Base-by-base conservation (phyloP, 2,888 invertebrate genomes). In the Calephelis perditalis region DNA sequence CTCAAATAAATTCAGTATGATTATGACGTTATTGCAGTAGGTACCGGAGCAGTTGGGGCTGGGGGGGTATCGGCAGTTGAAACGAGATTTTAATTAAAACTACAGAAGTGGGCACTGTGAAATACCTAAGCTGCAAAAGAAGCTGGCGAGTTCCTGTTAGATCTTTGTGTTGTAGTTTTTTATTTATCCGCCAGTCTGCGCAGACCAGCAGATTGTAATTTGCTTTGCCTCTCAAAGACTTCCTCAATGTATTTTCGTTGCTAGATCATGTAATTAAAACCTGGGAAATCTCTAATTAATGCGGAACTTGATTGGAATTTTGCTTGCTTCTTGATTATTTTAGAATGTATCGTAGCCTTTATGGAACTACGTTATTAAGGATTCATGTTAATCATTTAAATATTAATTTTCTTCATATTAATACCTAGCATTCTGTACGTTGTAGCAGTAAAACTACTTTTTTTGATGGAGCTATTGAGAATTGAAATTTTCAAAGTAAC, bases 51-150 rank as follows among this genome's bases (percentile, higher is more conserved):
- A 63, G 57, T 61, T 62, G 54, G 63, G 59, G 61, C 56, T 37
- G 52, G 73, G 78, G 81, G 15, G 15, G 79, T 77, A 75, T 69
- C 71, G 70, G 73, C 71, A 67, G 71, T 73, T 71, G 73, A 74
- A 72, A 74, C 71, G 70, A 68, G 70, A 77, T 77, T 81, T 83
- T 86, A 86, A 86, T 86, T 86, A 86, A 85, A 82, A 78, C 77
- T 70, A 75, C 66, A 71, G 67, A 73, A 77, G 75, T 71, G 72
- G 71, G 67, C 72, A 70, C 75, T 78, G 75, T 74, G 72, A 73
- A 78, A 74, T 72, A 75, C 67, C 71, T 65, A 67, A 70, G 68
- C 69, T 64, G 70, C 67, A 66, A 72, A 72, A 71, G 69, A 70
- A 71, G 67, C 67, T 67, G 63, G 64, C 61, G 66, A 70, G 70